Evolutionary conservation across 64 coral and sea anemone genomes (phyloP).

Genomic region (Stylophora pistillata): DNA sequence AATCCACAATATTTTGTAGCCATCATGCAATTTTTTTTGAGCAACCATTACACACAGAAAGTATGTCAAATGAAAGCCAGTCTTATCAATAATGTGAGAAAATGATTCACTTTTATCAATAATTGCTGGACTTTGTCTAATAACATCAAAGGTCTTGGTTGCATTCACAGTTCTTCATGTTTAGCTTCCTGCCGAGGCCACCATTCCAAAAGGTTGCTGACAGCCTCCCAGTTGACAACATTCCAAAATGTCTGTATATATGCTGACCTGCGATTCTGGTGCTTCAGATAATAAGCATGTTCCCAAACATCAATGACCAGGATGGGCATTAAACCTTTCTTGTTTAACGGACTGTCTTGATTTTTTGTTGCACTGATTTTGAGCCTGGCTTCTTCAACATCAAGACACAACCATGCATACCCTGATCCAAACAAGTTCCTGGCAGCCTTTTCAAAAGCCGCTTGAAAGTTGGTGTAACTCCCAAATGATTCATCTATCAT

Average conservation of each 20-base stretch:
- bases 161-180: slow-evolving; percentile 81
- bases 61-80: too few relatives aligned
- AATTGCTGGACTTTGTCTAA: too few relatives aligned
- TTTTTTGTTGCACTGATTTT: slow-evolving; percentile 63
- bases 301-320: slow-evolving; percentile 94
- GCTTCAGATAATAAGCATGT: slow-evolving; percentile 95
- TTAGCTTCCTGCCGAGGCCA: slow-evolving; percentile 51
- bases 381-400: slow-evolving; percentile 24
- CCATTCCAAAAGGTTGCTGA: slow-evolving; percentile 69
- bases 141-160: too few relatives aligned
- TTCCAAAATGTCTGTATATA: slow-evolving; percentile 86
- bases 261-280: slow-evolving; percentile 75
- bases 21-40: too few relatives aligned
- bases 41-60: too few relatives aligned
- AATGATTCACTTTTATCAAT: too few relatives aligned
- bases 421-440: slow-evolving; percentile 78
- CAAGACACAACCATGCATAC: slow-evolving; percentile 83
- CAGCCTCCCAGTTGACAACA: slow-evolving; percentile 81
- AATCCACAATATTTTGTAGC: too few relatives aligned
- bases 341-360: slow-evolving; percentile 73
- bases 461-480: slow-evolving; percentile 60
- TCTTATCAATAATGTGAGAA: too few relatives aligned
- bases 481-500: slow-evolving; percentile 82
- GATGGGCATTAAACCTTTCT: slow-evolving; percentile 35
- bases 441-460: slow-evolving; percentile 65